Base-by-base conservation (phyloP, 1,140 invertebrate genomes). In the Bombus picipes region DNA sequence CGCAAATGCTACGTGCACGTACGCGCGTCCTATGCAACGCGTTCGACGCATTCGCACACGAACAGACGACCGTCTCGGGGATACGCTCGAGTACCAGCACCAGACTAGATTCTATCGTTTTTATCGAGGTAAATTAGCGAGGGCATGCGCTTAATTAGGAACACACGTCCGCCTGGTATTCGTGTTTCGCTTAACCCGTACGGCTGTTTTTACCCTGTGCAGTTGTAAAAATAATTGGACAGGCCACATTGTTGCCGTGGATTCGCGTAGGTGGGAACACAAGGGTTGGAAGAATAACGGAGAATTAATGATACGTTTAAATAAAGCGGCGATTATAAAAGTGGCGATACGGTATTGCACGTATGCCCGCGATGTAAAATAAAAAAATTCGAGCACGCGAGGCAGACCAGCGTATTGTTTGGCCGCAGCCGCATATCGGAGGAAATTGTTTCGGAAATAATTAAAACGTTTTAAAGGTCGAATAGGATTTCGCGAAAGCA, bases 81-180 rank as follows among this genome's bases (percentile, higher is more conserved):
- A 39, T 59, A 43, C 59, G 47, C 37, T 73, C 37, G 70, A 81
- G 25, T 28, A 32, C 32, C 47, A 34, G 13, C 5, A 39, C 41
- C 82, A 72, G 77, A 74, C 79, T 59, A 75, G 84, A 81, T 85
- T 81, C 84, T 59, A 81, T 81, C 84, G 84, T 81, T 81, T 85
- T 85, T 85, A 85, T 85, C 62, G 70, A 28, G 59, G 59, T 53
- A 75, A 85, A 85, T 85, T 74, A 81, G 84, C 78, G 71, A 39
- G 28, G 25, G 59, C 32, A 66, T n/a, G 71, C 78, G 79, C 32
- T 59, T 85, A 85, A 85, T 85, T 85, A 81, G 47, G 47, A 81
- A 41, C 59, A 25, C 71, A 37, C n/a, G 37, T 32, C 43, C 65
- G 75, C 53, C 15, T 15, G 25, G 18, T 15, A 37, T 25, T 77